Conservation (phyloP, 2,113 vertebrate species). For the Paratilapia polleni region DNA sequence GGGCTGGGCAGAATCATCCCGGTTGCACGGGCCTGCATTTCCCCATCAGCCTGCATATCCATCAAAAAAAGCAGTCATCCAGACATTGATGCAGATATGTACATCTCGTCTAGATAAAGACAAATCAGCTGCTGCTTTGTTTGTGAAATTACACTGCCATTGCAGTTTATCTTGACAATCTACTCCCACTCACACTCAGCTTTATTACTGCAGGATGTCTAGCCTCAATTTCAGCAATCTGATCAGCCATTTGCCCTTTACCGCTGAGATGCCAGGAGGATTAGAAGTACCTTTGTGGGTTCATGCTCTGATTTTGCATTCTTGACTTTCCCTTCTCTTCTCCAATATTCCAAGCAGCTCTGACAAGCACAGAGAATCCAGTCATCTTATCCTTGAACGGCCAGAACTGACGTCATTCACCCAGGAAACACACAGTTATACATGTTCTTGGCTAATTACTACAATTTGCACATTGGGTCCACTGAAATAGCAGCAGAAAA, state of each 20-base stretch:
- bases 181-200: conserved; percentile 47
- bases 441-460: conserved; percentile 51
- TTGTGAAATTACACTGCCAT: conserved; percentile 35
- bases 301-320: conserved; percentile 57
- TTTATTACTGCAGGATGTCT: conserved; percentile 60
- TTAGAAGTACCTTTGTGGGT: conserved; percentile 63
- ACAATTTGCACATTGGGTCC: conserved; percentile 50
- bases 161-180: conserved; percentile 44
- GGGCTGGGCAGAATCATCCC: conserved; percentile 17
- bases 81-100: conserved; percentile 2
- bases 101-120: conserved; percentile 32
- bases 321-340: conserved; percentile 42
- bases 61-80: conserved; percentile 31
- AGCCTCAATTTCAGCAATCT: conserved; percentile 62
- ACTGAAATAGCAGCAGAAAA: conserved; percentile 2
- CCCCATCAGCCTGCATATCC: conserved; percentile 6
- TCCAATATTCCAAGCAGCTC: conserved; percentile 19
- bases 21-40: conserved; percentile 13
- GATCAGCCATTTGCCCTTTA: conserved; percentile 75
- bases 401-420: conserved; percentile 28
- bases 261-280: conserved; percentile 50
- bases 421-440: conserved; percentile 33
- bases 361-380: conserved; percentile 42
- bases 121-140: conserved; percentile 42
- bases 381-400: conserved; percentile 17